Evolutionary conservation across 1,140 invertebrate species (phyloP).

Genomic region (Orchestia grillus): DNA sequence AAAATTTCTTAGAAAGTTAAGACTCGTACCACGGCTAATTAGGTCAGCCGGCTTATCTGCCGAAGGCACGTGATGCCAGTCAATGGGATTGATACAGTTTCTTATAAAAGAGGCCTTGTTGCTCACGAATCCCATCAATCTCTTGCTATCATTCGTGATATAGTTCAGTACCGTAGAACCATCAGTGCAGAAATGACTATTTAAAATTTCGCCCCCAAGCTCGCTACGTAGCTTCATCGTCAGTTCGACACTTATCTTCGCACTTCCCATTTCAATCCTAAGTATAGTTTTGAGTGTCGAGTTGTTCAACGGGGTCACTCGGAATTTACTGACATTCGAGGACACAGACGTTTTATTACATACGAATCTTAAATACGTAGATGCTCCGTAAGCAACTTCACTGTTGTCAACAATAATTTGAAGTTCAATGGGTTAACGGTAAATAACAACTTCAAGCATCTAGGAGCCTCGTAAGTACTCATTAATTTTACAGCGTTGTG

Average conservation of each 20-base stretch:
- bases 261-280: not conserved
- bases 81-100: not conserved
- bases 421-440: too few relatives aligned
- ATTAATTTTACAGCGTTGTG: too few relatives aligned
- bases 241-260: not conserved
- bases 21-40: not conserved
- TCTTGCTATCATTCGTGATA: not conserved
- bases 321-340: too few relatives aligned
- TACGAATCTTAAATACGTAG: too few relatives aligned
- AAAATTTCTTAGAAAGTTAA: too few relatives aligned
- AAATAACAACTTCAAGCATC: too few relatives aligned
- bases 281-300: not conserved
- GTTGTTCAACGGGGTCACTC: too few relatives aligned
- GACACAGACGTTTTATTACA: too few relatives aligned
- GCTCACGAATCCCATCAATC: not conserved
- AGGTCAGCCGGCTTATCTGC: not conserved
- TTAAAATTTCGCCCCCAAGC: not conserved
- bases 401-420: too few relatives aligned
- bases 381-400: too few relatives aligned
- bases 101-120: not conserved
- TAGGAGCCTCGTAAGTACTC: too few relatives aligned
- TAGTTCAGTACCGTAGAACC: not conserved
- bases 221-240: not conserved
- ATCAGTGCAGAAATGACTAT: not conserved
- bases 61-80: not conserved